Conservation (phyloP, 2,888 invertebrate genomes). For the Andrena haemorrhoa region DNA sequence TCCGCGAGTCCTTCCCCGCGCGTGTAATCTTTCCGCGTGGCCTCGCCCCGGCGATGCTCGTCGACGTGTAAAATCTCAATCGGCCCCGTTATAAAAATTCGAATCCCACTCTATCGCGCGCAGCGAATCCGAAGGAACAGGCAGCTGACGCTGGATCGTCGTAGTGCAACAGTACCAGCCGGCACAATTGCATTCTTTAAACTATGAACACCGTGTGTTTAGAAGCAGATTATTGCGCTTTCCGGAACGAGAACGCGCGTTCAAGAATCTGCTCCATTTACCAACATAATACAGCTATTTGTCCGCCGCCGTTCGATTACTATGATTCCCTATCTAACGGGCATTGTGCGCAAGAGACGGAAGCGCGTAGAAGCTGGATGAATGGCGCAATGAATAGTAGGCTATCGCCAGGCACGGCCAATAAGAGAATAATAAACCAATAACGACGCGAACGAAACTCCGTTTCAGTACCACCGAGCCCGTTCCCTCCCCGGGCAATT, state of each 20-base stretch:
- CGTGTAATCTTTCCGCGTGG: constrained; percentile 33
- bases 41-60: neutral
- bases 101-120: neutral
- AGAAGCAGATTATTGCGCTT: neutral
- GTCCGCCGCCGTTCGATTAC: constrained; percentile 15
- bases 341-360: constrained; percentile 33
- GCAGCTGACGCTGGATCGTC: neutral
- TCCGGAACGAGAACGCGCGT: neutral
- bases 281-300: constrained; percentile 22
- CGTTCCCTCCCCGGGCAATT: constrained; percentile 10
- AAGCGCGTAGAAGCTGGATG: constrained; percentile 38
- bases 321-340: constrained; percentile 6
- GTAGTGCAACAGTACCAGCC: neutral
- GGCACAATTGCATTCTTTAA: constrained; percentile 33
- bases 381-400: constrained; percentile 16
- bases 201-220: neutral
- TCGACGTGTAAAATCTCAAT: neutral
- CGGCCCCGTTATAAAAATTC: constrained; percentile 11
- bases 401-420: constrained; percentile 7
- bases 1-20: constrained; percentile 39
- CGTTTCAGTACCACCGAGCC: constrained; percentile 3
- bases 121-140: neutral
- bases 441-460: constrained; percentile 25
- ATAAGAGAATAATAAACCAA: constrained; percentile 32
- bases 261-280: constrained; percentile 8